Percentiles rank a stretch among this genome's conserved stretches.
These are phyloP conservation scores for Erinaceus europaeus DNA, from an alignment of 2,113 vertebrate species.

Conservation along the genomic window DNA sequence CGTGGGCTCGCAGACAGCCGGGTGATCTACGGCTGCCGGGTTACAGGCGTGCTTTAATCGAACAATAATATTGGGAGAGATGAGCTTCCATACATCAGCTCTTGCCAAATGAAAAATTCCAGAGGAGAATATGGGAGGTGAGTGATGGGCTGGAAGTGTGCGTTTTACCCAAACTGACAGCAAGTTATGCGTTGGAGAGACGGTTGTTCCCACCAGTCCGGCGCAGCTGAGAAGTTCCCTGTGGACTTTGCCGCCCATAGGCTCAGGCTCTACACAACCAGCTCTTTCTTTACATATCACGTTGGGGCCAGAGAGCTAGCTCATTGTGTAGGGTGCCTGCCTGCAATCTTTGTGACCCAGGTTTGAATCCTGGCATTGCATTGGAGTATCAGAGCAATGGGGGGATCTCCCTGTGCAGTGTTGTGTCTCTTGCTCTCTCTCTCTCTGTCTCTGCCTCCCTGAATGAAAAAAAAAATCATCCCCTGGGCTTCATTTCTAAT, in stretches of 20 bases:
- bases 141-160: conserved; percentile 22
- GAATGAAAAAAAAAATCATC: too few relatives aligned
- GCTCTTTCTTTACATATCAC: too few relatives aligned
- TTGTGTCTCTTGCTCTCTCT: too few relatives aligned
- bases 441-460: too few relatives aligned
- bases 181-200: conserved; percentile 2
- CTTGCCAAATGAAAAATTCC: conserved; percentile 31
- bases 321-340: too few relatives aligned
- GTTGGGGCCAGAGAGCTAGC: too few relatives aligned
- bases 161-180: conserved; percentile 17
- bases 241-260: not conserved
- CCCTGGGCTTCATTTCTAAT: too few relatives aligned
- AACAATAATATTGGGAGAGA: conserved; percentile 38
- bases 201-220: not conserved
- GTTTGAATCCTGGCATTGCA: too few relatives aligned
- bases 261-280: too few relatives aligned
- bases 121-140: conserved; percentile 3
- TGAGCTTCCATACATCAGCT: conserved; percentile 9
- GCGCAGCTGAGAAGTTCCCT: accelerated
- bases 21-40: not conserved
- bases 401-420: too few relatives aligned
- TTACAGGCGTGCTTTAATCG: conserved; percentile 35
- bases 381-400: too few relatives aligned
- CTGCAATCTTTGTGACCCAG: too few relatives aligned
- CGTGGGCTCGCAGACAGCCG: accelerated